These are phyloP conservation scores for Pyrrhia umbra DNA, from an alignment of 2,888 invertebrate species.

Conservation along the genomic window DNA sequence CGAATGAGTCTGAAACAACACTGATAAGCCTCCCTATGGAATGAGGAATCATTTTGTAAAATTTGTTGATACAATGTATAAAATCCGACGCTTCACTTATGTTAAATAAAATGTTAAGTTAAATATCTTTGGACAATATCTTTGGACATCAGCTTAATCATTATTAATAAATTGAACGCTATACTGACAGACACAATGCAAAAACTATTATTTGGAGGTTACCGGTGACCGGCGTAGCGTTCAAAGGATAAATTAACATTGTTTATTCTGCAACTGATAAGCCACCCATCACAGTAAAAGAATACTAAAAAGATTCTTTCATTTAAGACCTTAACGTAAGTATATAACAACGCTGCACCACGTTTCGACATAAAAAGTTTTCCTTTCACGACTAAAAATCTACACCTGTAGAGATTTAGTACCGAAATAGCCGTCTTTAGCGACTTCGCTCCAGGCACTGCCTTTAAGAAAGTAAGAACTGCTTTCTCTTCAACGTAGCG, in stretches of 20 bases:
- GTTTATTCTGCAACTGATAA: neutral
- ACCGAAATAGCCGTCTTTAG: conserved; percentile 57
- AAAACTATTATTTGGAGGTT: too few species aligned
- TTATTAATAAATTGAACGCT: too few species aligned
- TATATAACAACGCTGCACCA: conserved; percentile 12
- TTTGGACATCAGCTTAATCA: too few species aligned
- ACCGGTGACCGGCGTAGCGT: too few species aligned
- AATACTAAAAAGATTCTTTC: too few species aligned
- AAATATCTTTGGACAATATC: too few species aligned
- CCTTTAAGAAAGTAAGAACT: conserved; percentile 16
- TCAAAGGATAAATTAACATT: too few species aligned
- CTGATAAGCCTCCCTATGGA: conserved; percentile 14
- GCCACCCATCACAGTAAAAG: too few species aligned
- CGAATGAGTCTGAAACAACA: conserved; percentile 47
- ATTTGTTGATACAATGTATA: neutral
- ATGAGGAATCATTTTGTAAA: conserved; percentile 12
- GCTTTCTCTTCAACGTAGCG: conserved; percentile 30
- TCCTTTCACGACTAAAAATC: conserved; percentile 20
- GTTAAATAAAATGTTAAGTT: too few species aligned
- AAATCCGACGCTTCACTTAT: too few species aligned
- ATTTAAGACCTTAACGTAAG: conserved; percentile 9
- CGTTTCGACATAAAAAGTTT: conserved; percentile 10
- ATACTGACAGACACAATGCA: too few species aligned
- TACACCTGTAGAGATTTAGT: conserved; percentile 32
- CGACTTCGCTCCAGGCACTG: conserved; percentile 40